These are phyloP conservation scores for Lynx canadensis DNA, from an alignment of 2,113 vertebrate genomes.

Conservation along the genomic window DNA sequence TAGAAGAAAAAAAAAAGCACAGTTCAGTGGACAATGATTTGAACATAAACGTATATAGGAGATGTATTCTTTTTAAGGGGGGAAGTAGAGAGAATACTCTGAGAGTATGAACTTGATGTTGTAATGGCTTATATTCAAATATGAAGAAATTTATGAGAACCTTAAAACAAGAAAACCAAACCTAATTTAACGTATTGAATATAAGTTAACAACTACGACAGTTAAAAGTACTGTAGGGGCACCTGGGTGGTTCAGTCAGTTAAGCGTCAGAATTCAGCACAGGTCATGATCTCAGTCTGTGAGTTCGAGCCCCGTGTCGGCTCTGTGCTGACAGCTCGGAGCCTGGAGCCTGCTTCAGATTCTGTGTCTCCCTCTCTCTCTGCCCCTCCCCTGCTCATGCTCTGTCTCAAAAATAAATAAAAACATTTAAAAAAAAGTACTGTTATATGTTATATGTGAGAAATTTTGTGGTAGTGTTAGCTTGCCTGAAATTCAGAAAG, in stretches of 20 bases:
- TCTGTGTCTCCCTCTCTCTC: too few relatives aligned
- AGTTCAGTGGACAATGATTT: background rate
- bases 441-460: background rate
- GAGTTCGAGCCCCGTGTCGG: too few relatives aligned
- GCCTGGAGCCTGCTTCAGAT: too few relatives aligned
- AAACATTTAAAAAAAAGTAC: background rate
- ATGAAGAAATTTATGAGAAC: background rate
- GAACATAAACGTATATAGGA: background rate
- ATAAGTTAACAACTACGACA: background rate
- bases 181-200: background rate
- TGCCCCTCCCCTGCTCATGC: too few relatives aligned
- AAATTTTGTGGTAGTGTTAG: background rate
- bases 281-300: too few relatives aligned
- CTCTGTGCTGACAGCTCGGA: too few relatives aligned
- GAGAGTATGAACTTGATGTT: background rate
- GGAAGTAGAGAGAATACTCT: background rate
- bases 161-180: background rate
- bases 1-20: background rate
- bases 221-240: background rate
- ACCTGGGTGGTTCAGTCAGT: too few relatives aligned
- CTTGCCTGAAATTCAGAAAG: background rate
- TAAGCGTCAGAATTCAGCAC: too few relatives aligned
- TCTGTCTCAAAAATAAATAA: too few relatives aligned
- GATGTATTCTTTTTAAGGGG: background rate
- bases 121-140: background rate